Percentiles rank a stretch among this genome's conserved stretches.
Conservation (phyloP, 2,113 vertebrate genomes). For the Oncorhynchus gorbuscha region DNA sequence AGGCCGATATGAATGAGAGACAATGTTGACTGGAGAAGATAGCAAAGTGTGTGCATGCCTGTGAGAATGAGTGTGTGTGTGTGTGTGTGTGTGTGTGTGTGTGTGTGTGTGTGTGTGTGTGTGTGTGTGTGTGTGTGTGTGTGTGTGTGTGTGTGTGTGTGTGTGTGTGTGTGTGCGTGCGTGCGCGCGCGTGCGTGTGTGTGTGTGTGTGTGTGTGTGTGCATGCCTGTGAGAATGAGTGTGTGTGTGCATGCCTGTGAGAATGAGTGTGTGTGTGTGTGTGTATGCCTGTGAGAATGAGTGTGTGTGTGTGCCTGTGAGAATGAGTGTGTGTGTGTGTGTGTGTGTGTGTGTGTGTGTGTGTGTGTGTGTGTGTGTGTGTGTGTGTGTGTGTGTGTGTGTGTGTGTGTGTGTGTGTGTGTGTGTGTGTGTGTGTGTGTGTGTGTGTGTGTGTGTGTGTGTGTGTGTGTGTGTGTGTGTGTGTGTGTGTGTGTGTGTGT, state of each 20-base stretch:
- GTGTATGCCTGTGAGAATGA: background rate
- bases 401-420: too few relatives aligned
- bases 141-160: too few relatives aligned
- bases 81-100: constrained; percentile 6
- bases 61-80: background rate
- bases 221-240: background rate
- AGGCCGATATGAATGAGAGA: constrained; percentile 14
- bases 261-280: background rate
- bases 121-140: background rate
- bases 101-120: constrained; percentile 8
- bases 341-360: constrained; percentile 7
- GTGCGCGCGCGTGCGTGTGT: too few relatives aligned
- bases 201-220: too few relatives aligned
- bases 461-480: too few relatives aligned
- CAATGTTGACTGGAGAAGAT: background rate
- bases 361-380: background rate
- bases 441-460: too few relatives aligned
- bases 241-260: background rate
- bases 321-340: constrained; percentile 4
- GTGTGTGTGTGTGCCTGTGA: background rate
- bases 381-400: too few relatives aligned
- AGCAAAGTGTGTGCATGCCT: constrained; percentile 13
- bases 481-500: too few relatives aligned
- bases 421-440: too few relatives aligned
- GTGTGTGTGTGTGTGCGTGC: too few relatives aligned